These are phyloP conservation scores for Odontomachus brunneus DNA, from an alignment of 1,140 invertebrate genomes.

Conservation along the genomic window DNA sequence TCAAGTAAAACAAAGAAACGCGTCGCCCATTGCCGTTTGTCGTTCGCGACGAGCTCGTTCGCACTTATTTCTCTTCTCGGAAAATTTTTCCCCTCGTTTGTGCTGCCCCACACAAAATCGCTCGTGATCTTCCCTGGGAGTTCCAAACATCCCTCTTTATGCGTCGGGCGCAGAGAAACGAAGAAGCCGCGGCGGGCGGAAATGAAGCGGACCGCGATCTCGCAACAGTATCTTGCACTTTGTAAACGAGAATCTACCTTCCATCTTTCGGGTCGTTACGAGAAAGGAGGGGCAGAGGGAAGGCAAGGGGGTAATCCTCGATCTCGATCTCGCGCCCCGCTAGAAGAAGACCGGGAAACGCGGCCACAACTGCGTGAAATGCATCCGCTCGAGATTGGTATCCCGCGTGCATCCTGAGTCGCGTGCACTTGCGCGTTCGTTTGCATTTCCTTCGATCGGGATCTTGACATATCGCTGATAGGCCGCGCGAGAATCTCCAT, in stretches of 20 bases:
- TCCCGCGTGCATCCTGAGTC: slow-evolving; percentile 23
- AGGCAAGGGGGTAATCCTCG: slow-evolving; percentile 11
- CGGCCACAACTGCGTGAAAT: slow-evolving; percentile 13
- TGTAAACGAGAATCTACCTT: slow-evolving; percentile 27
- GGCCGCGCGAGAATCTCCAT: not conserved
- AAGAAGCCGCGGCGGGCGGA: slow-evolving; percentile 1
- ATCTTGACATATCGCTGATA: slow-evolving; percentile 28
- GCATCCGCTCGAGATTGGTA: slow-evolving; percentile 45
- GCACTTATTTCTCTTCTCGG: not conserved
- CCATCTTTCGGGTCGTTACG: slow-evolving; percentile 30
- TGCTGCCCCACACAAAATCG: not conserved
- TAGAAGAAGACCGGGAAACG: slow-evolving; percentile 31
- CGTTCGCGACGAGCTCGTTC: not conserved
- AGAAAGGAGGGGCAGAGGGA: not conserved
- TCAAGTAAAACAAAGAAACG: too few relatives aligned
- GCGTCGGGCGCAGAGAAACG: not conserved
- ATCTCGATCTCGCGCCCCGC: slow-evolving; percentile 35
- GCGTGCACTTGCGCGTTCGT: slow-evolving; percentile 33
- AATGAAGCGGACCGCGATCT: slow-evolving; percentile 31
- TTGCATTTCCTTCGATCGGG: slow-evolving; percentile 23
- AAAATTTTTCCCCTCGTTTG: not conserved
- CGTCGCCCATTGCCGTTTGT: too few relatives aligned
- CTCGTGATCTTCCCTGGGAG: not conserved
- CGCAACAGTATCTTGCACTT: slow-evolving; percentile 11
- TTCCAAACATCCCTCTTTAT: not conserved